A percentile compares a stretch with the other conserved stretches of the same genome.
Evolutionary conservation across 2,888 invertebrate genomes (phyloP).

Genomic region (Andricus quercusramuli): DNA sequence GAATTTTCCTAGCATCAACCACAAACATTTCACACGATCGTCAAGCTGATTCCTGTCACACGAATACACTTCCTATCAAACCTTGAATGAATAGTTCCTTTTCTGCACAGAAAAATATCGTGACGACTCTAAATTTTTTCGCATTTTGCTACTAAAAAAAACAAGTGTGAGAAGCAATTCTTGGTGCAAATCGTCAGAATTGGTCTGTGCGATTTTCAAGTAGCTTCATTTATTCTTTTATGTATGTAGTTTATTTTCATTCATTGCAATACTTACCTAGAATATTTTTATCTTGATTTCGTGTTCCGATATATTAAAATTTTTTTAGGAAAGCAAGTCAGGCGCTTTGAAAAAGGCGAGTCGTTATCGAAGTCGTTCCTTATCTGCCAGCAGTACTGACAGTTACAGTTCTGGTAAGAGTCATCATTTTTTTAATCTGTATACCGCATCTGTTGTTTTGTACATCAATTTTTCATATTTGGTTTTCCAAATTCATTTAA

Average conservation of each 20-base stretch:
- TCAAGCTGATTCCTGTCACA: slow-evolving; percentile 41
- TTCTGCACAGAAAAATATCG: slow-evolving; percentile 58
- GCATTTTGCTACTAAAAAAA: neutral
- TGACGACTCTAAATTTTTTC: slow-evolving; percentile 51
- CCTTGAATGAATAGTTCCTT: slow-evolving; percentile 38
- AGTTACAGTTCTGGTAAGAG: slow-evolving; percentile 93
- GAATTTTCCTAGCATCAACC: slow-evolving; percentile 49
- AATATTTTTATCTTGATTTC: neutral
- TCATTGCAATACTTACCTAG: slow-evolving; percentile 64
- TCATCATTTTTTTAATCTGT: neutral
- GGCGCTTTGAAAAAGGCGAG: slow-evolving; percentile 93
- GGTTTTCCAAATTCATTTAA: neutral
- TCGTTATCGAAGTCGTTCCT: slow-evolving; percentile 92
- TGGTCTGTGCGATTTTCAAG: slow-evolving; percentile 63
- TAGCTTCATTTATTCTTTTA: slow-evolving; percentile 73
- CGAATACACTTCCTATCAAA: slow-evolving; percentile 36
- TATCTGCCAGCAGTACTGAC: slow-evolving; percentile 96
- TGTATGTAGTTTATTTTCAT: slow-evolving; percentile 70
- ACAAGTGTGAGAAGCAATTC: neutral
- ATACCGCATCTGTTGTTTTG: neutral
- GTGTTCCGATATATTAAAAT: slow-evolving; percentile 41
- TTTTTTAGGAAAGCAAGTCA: slow-evolving; percentile 82
- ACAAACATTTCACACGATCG: slow-evolving; percentile 45
- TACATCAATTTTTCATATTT: neutral
- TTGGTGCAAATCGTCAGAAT: slow-evolving; percentile 57